These are phyloP conservation scores for Paramormyrops kingsleyae DNA, from an alignment of 2,113 vertebrate species.

Conservation along the genomic window DNA sequence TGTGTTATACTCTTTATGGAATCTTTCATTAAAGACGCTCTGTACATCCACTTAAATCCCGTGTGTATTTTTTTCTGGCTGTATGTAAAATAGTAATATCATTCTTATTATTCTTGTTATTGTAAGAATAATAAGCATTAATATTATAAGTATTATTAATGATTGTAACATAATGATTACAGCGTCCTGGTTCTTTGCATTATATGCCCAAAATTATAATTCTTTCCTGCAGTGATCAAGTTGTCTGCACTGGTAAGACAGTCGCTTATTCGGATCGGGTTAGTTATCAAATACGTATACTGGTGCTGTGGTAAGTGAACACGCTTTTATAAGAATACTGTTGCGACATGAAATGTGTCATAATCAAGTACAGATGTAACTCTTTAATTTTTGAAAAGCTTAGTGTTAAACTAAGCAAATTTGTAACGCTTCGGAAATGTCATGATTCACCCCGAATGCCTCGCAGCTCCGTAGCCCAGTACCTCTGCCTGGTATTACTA, in stretches of 20 bases:
- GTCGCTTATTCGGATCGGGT: background rate
- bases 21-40: slow-evolving; percentile 53
- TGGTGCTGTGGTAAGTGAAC: background rate
- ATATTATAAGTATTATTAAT: background rate
- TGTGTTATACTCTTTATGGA: slow-evolving; percentile 52
- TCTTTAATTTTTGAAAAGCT: background rate
- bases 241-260: background rate
- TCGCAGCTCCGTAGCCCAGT: background rate
- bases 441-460: background rate
- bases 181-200: background rate
- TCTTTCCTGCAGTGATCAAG: background rate
- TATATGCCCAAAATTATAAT: background rate
- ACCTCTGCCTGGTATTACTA: background rate
- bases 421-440: background rate
- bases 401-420: background rate
- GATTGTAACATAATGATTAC: background rate
- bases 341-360: background rate
- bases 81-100: background rate
- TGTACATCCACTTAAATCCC: slow-evolving; percentile 13
- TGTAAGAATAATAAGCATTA: background rate
- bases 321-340: background rate
- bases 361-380: background rate
- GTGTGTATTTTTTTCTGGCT: slow-evolving; percentile 1
- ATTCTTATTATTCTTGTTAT: background rate
- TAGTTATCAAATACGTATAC: background rate